These are phyloP conservation scores for Clarias gariepinus DNA, from an alignment of 2,113 vertebrate species.

Conservation along the genomic window DNA sequence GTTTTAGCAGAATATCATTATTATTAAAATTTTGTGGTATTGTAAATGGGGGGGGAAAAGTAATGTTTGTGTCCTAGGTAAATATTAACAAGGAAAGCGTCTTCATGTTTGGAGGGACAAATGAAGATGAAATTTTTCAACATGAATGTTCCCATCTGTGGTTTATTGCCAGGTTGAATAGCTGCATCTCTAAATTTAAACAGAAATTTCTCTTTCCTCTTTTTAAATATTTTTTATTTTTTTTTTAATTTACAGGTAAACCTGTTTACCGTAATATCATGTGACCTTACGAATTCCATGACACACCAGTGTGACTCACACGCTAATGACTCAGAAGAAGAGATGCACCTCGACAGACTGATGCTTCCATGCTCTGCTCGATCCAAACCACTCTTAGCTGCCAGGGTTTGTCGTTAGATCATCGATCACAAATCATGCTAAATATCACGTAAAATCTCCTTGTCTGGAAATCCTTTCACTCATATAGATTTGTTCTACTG, in stretches of 20 bases:
- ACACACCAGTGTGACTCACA: background rate
- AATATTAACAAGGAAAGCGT: background rate
- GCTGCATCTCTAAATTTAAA: background rate
- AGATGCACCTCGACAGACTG: background rate
- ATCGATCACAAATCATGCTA: too few species aligned
- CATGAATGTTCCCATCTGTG: background rate
- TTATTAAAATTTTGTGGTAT: too few species aligned
- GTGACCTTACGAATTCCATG: background rate
- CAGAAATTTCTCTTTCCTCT: too few species aligned
- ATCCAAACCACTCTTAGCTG: background rate
- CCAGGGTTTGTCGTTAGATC: background rate
- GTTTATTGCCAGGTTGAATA: background rate
- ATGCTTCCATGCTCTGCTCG: slow-evolving; percentile 10
- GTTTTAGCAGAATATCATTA: background rate
- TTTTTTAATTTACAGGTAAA: background rate
- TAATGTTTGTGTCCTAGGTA: background rate
- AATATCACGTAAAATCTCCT: background rate
- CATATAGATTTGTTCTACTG: background rate
- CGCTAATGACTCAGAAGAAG: too few species aligned
- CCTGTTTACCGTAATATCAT: background rate
- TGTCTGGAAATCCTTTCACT: background rate
- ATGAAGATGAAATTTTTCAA: background rate
- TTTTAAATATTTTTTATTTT: too few species aligned
- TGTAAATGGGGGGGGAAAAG: too few species aligned
- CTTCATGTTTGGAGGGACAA: background rate